Evolutionary conservation across 2,888 invertebrate species (phyloP).

Genomic region (Pilophorus perplexus): DNA sequence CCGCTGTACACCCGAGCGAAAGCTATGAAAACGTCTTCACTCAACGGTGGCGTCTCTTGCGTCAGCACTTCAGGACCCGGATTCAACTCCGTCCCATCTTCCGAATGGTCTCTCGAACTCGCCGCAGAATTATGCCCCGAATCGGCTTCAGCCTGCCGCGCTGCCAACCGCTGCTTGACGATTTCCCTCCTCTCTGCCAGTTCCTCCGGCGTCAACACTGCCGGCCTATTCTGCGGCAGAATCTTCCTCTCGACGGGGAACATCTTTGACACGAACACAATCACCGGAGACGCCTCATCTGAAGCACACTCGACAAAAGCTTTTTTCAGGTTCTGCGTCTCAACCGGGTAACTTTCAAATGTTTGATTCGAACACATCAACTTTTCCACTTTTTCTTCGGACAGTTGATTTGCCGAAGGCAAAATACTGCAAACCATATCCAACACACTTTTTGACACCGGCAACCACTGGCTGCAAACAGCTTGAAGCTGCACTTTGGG

Average conservation of each 20-base stretch:
- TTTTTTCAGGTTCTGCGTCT: constrained; percentile 68
- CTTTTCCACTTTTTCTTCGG: constrained; percentile 74
- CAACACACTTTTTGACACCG: constrained; percentile 77
- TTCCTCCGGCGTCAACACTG: constrained; percentile 72
- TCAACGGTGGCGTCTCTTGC: not conserved
- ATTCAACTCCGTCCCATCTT: not conserved
- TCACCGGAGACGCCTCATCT: constrained; percentile 59
- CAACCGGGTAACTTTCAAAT: constrained; percentile 64
- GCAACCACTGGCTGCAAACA: constrained; percentile 85
- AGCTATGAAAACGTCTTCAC: constrained; percentile 72
- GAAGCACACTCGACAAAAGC: constrained; percentile 69
- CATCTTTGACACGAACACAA: constrained; percentile 82
- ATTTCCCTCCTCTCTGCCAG: constrained; percentile 65
- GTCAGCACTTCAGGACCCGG: too few relatives aligned
- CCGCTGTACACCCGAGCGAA: constrained; percentile 94
- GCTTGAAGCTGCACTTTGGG: constrained; percentile 73
- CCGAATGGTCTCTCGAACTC: not conserved
- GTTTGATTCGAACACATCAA: constrained; percentile 72
- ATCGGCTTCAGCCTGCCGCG: constrained; percentile 49
- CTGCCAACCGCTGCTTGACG: constrained; percentile 65
- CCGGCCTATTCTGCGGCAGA: constrained; percentile 77
- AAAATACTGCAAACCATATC: constrained; percentile 75
- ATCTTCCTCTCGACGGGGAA: constrained; percentile 71
- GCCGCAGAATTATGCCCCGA: not conserved
- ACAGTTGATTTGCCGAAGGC: constrained; percentile 76